Base-by-base conservation (phyloP, 2,113 vertebrate genomes). In the Chaetodon auriga region DNA sequence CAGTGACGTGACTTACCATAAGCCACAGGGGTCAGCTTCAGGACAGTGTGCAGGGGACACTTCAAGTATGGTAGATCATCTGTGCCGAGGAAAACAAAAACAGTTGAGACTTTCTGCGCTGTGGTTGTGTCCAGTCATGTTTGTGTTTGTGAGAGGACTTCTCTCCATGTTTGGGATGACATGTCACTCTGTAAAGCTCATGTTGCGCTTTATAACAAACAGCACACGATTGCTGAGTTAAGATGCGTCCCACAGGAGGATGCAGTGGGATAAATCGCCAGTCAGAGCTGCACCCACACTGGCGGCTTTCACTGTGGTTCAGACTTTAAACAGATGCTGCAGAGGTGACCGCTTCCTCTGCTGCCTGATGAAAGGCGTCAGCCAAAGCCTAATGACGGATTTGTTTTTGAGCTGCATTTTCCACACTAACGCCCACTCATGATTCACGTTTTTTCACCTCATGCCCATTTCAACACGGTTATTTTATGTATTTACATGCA, bases 31-130 rank as follows among this genome's bases (percentile, higher is more conserved):
- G 97, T 98, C 38, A 99, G 96, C 85, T 97, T 97, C 36, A 99
- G 94, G 12, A 99, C 97, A 62, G 95, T 96, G 85, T 99, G 98
- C 23, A 99, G 96, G 36, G 98, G 97, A 68, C 98, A 99, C 84
- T 94, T 96, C 93, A 99, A 90, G 92, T 99, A 99, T 0, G 98
- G 97, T 5, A 99, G 94, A 70, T 99, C 97, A n/a, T 97, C 98
- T 99, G 90, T 62, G 62, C 1, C 65, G 63, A 81, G 0, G 81
- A 12, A 84, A 38, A 89, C 2, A 70, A 65, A 75, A 36, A 3
- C 2, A 36, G 38, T 0, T 49, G 2, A 87, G 72, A 14, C 48
- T n/a, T 46, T 54, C 10, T 68, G 23, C 10, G 62, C 23, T 51
- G 43, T 30, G 43, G 41, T 64, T 65, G 48, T 8, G 18, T 18